Evolutionary conservation across 37 sponge, comb jelly and placozoan genomes (phyloP).

Genomic region (Chondrosia reniformis): DNA sequence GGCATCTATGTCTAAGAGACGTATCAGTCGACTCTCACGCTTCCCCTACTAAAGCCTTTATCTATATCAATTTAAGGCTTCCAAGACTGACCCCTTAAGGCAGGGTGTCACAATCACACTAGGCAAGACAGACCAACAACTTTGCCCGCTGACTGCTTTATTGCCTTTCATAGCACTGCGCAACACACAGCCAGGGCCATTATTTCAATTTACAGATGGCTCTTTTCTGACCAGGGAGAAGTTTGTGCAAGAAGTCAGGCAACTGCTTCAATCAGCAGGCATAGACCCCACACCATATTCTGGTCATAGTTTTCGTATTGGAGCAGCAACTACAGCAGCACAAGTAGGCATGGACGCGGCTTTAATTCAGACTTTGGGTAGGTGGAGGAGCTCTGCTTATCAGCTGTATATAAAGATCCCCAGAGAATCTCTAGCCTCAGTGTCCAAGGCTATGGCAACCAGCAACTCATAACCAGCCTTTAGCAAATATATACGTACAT

Average conservation of each 20-base stretch:
- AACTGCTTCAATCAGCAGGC: background rate
- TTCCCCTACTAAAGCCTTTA: background rate
- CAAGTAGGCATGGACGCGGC: background rate
- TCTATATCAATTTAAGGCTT: conserved; percentile 31
- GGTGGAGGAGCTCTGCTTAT: conserved; percentile 11
- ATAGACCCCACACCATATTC: conserved; percentile 15
- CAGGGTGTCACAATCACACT: conserved; percentile 12
- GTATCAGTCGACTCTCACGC: background rate
- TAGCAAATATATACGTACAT: too few species aligned
- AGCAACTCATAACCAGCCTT: too few species aligned
- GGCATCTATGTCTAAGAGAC: background rate
- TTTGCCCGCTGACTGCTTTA: conserved; percentile 32
- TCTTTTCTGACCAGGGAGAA: conserved; percentile 10
- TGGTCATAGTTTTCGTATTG: conserved; percentile 43
- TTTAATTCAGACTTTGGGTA: conserved; percentile 1
- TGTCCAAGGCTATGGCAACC: too few species aligned
- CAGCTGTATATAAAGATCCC: background rate
- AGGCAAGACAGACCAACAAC: conserved; percentile 19
- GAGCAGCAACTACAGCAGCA: conserved; percentile 36
- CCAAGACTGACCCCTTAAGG: conserved; percentile 46
- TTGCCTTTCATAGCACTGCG: conserved; percentile 25
- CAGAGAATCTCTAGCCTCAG: background rate
- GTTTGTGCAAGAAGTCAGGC: conserved; percentile 21
- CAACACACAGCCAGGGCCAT: conserved; percentile 4
- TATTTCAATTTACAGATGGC: conserved; percentile 22